Base-by-base conservation (phyloP, 2,797 vertebrate species). In the Melanogrammus aeglefinus region DNA sequence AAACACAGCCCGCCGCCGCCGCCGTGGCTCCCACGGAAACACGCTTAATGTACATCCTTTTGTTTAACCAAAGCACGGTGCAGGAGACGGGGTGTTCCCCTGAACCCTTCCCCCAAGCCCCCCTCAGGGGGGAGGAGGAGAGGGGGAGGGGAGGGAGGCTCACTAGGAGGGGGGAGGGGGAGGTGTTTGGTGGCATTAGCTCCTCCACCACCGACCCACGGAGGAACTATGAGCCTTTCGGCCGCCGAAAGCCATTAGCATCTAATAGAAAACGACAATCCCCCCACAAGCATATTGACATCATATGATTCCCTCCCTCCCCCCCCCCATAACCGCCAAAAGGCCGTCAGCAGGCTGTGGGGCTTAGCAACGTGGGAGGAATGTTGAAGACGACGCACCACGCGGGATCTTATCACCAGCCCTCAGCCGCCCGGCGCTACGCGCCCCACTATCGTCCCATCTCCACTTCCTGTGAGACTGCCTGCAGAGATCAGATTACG, bases 401-500 rank as follows among this genome's bases (percentile, higher is more conserved):
- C 63, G 63, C 27, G 63, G 57, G 57, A 21, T 63, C 21, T 63
- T 63, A 63, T 63, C 57, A 6, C 57, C 57, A 63, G 47, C 47
- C 14, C 21, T 51, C 44, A 4, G 44, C 44, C 44, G 14, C 0
- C 7, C 57, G 8, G 2, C 57, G 57, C 57, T 63, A 63, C 57
- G 21, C 1, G 57, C 57, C 57, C 6, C 5, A 0, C 63, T 10
- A 66, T 66, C 63, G 24, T 24, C 63, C 27, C 27, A 13, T 69
- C 63, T 69, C 1, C 63, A 69, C 63, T 69, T 69, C 63, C 63
- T 69, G 63, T 69, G 63, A 24, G 63, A 24, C 57, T 7, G 57
- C 57, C 57, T 63, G 57, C 57, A 63, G 57, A 27, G 63, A 69
- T 69, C 63, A 69, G 63, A 69, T 27, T 69, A 69, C 63, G 63